Evolutionary conservation across 2,888 invertebrate genomes (phyloP).

Genomic region (Eupelmus urozonus): DNA sequence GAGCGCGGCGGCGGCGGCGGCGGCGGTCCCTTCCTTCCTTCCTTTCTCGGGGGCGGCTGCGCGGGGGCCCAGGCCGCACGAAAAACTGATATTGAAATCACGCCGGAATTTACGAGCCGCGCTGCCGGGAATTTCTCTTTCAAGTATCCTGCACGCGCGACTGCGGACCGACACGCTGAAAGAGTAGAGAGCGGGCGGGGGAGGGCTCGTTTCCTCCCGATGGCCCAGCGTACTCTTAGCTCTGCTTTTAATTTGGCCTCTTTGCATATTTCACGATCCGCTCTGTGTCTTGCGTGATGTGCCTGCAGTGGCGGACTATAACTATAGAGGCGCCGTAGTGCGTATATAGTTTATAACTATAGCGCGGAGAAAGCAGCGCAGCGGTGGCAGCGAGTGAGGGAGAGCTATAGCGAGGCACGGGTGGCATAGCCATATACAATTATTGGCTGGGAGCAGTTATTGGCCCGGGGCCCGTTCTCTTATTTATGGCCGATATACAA

Average conservation of each 20-base stretch:
- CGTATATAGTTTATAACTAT: too few species aligned
- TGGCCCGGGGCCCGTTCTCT: conserved; percentile 46
- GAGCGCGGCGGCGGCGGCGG: background rate
- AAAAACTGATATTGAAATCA: conserved; percentile 61
- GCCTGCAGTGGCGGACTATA: background rate
- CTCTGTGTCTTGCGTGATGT: background rate
- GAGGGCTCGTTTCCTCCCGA: conserved; percentile 36
- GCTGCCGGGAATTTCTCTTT: conserved; percentile 56
- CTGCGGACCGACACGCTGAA: conserved; percentile 12
- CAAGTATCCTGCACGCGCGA: conserved; percentile 43
- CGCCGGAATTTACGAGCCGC: conserved; percentile 59
- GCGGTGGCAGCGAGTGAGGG: background rate
- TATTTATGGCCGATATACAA: conserved; percentile 46
- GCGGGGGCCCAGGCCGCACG: conserved; percentile 32
- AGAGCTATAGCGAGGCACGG: background rate
- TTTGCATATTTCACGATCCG: conserved; percentile 46
- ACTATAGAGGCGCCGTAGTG: background rate
- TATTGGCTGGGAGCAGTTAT: conserved; percentile 45
- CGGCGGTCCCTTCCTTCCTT: conserved; percentile 46
- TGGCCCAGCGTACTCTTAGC: background rate
- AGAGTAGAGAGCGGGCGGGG: background rate
- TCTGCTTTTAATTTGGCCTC: conserved; percentile 53
- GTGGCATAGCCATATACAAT: conserved; percentile 31
- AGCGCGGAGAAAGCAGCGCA: background rate
- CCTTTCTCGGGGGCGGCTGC: conserved; percentile 15